Base-by-base conservation (phyloP, 2,888 invertebrate species). In the Frankliniella intonsa region DNA sequence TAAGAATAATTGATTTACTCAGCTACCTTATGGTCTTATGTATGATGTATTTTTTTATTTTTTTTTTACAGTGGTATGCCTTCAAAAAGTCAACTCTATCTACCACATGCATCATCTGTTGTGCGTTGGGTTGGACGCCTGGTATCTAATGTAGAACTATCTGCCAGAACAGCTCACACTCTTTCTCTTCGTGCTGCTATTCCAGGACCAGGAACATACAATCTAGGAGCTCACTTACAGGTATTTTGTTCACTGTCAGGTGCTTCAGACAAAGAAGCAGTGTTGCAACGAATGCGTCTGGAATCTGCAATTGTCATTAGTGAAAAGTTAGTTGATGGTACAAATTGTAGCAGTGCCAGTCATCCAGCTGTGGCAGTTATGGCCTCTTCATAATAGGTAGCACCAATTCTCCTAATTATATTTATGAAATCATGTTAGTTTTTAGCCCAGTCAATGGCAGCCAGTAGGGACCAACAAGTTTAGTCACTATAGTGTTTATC, bases 121-220 rank as follows among this genome's bases (percentile, higher is more conserved):
- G 88, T 88, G 87, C 87, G 88, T 84, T 87, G 90, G 87, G 85
- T 86, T 84, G 84, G 90, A 86, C 86, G 90, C 86, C 86, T 88
- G 85, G 84, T 90, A 87, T 84, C 89, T 87, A 84, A 87, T 83
- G 86, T 87, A 82, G 85, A 86, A 51, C 87, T 92, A 84, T 89
- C 89, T 85, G 89, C 90, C 84, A 90, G 91, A 85, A 88, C 88
- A 85, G 86, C 88, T 84, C 90, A 90, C 84, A 90, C 90, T 85
- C 89, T 93, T 85, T 89, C 89, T 86, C 90, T 93, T 86, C 89
- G 91, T 82, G 92, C 91, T 25, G 89, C 92, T 83, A 89, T 92
- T 84, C 90, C 92, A 50, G 88, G 90, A 65, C 91, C 93, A 55
- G 94, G 94, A 83, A 91, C 92, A 10, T 94, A 92, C 87, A 91